Evolutionary conservation across 1,140 invertebrate species (phyloP).

Genomic region (Cotesia glomerata): DNA sequence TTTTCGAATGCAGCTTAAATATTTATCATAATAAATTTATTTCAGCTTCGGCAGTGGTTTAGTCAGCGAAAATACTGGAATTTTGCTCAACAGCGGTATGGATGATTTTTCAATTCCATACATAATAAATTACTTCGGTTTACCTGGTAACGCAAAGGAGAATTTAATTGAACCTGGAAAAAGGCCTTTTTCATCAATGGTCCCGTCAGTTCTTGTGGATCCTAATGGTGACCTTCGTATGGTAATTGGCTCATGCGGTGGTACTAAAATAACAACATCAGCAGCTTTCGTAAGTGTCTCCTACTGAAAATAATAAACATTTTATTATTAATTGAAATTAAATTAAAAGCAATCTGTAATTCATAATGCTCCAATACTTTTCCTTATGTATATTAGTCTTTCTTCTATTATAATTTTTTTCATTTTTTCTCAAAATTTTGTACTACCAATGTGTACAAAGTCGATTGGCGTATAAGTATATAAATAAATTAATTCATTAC

Average conservation of each 20-base stretch:
- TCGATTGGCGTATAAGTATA: too few species aligned
- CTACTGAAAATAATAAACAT: too few species aligned
- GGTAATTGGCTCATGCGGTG: slow-evolving; percentile 90
- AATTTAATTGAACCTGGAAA: slow-evolving; percentile 86
- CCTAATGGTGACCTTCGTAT: slow-evolving; percentile 74
- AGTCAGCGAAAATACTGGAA: slow-evolving; percentile 81
- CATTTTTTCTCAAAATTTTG: too few species aligned
- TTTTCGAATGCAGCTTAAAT: too few species aligned
- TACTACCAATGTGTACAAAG: too few species aligned
- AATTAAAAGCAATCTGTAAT: too few species aligned
- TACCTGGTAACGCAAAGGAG: slow-evolving; percentile 72
- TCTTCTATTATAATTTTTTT: too few species aligned
- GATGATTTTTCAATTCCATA: slow-evolving; percentile 91
- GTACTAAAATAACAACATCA: slow-evolving; percentile 86
- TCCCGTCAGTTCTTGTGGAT: slow-evolving; percentile 83
- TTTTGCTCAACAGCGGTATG: slow-evolving; percentile 94
- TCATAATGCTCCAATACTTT: too few species aligned
- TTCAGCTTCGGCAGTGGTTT: slow-evolving; percentile 79
- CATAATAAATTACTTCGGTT: slow-evolving; percentile 76
- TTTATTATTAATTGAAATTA: too few species aligned
- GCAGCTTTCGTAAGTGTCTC: slow-evolving; percentile 71
- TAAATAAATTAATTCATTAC: too few species aligned
- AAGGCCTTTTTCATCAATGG: slow-evolving; percentile 90
- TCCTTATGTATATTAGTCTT: too few species aligned
- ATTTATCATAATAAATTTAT: too few species aligned